Base-by-base conservation (phyloP, 2,797 vertebrate genomes). In the Heterohyrax brucei region DNA sequence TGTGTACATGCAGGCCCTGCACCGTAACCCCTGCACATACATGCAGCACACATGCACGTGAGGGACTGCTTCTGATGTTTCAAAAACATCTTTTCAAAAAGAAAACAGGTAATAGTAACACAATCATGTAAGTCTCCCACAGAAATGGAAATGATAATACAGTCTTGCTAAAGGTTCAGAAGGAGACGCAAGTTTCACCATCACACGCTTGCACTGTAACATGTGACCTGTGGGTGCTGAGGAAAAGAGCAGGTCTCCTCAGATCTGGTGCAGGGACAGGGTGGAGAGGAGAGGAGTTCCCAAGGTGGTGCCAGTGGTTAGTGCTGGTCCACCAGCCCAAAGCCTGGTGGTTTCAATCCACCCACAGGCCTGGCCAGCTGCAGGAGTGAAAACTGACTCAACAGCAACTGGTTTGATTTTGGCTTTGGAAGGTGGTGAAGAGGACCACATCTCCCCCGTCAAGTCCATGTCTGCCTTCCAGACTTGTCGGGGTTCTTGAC, bases 401-500 rank as follows among this genome's bases (percentile, higher is more conserved):
- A 9, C 18, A 72, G 68, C 33, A 72, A 18, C 7, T 21, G 68
- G 68, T 19, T 28, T 72, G 16, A 18, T n/a, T 72, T 72, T 72
- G 68, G 12, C 4, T 70, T 70, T 12, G 22, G 48, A 13, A 14
- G 44, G 10, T 12, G 61, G 18, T 3, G 7, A 24, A 18, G 46
- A 14, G 9, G 39, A 33, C 2, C 48, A 2, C 46, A 6, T 4
- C 59, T 30, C 30, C 18, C 22, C 61, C 16, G 10, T 66, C 44
- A 19, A 48, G 70, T 0, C 0, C 44, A 16, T 0, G 8, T 0
- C 1, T 50, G 53, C 76, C 72, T 91, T 28, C 46, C 24, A 59
- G n/a, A 28, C 28, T 2, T 48, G 26, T 56, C 13, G 7, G 61
- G 12, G 50, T 18, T 68, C 56, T 53, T 78, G 61, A 48, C 33